phyloP scores from a whole-genome alignment of 2,797 vertebrate genomes.

The Sebastes minor region DNA sequence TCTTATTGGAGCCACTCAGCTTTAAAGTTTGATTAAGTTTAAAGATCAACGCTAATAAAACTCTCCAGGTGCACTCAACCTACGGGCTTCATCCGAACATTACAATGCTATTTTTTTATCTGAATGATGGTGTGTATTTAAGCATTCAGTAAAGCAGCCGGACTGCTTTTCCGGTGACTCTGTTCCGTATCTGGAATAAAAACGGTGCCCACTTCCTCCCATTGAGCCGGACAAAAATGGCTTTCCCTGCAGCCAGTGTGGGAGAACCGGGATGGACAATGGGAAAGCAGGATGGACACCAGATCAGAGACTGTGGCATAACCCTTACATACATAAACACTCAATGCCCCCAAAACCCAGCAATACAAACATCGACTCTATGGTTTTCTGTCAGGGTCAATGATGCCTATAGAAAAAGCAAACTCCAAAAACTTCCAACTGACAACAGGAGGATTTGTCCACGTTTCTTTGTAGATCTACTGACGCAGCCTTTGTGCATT shows the following conservation, averaged over 20 bases:
- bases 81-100: not conserved
- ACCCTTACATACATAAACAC: conserved; percentile 49
- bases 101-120: not conserved
- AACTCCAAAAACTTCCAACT: not conserved
- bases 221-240: conserved; percentile 75
- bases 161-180: conserved; percentile 42
- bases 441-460: not conserved
- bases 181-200: conserved; percentile 29
- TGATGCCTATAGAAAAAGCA: not conserved
- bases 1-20: not conserved
- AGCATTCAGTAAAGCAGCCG: conserved; percentile 1
- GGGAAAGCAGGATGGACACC: conserved; percentile 62
- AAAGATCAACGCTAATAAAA: not conserved
- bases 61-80: not conserved
- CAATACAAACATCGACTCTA: conserved; percentile 3
- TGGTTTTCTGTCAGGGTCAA: conserved; percentile 12
- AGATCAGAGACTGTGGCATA: conserved; percentile 48
- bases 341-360: conserved; percentile 2
- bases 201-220: conserved; percentile 77
- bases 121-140: conserved; percentile 35
- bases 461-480: not conserved
- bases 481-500: not conserved
- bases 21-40: not conserved
- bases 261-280: conserved; percentile 75
- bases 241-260: conserved; percentile 60